A percentile compares a stretch with the other conserved stretches of the same genome.
phyloP scores from a whole-genome alignment of 2,797 vertebrate species.

The Bovichtus variegatus region DNA sequence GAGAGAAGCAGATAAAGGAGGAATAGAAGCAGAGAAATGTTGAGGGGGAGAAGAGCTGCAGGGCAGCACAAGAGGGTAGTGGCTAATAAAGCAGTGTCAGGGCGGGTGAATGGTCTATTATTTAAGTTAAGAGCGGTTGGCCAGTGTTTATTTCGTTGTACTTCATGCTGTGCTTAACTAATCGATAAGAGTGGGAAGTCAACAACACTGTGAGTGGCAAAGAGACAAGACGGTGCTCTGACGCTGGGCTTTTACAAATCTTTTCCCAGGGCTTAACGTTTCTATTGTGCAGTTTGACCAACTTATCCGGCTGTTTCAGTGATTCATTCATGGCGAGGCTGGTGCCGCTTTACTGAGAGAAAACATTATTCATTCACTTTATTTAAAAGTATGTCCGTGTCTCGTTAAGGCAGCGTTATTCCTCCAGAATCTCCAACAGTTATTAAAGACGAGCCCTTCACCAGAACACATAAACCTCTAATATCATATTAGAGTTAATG shows the following conservation, averaged over 20 bases:
- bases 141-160: constrained; percentile 56
- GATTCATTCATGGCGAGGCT: constrained; percentile 3
- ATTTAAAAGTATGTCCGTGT: not conserved
- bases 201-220: constrained; percentile 29
- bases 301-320: constrained; percentile 6
- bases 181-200: constrained; percentile 57
- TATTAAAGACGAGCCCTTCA: constrained; percentile 9
- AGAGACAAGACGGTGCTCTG: constrained; percentile 6
- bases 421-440: not conserved
- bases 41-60: not conserved
- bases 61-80: constrained; percentile 20
- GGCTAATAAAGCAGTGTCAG: constrained; percentile 15
- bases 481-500: not conserved
- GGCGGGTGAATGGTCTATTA: constrained; percentile 49
- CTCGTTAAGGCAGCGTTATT: not conserved
- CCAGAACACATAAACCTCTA: not conserved
- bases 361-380: not conserved
- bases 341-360: not conserved
- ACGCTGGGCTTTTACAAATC: constrained; percentile 24
- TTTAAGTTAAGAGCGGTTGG: constrained; percentile 50
- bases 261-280: constrained; percentile 1
- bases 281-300: constrained; percentile 12
- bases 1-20: constrained; percentile 26
- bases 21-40: constrained; percentile 6
- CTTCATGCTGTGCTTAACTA: constrained; percentile 62